phyloP scores from a whole-genome alignment of 2,888 invertebrate species.

The Leistus spinibarbis region DNA sequence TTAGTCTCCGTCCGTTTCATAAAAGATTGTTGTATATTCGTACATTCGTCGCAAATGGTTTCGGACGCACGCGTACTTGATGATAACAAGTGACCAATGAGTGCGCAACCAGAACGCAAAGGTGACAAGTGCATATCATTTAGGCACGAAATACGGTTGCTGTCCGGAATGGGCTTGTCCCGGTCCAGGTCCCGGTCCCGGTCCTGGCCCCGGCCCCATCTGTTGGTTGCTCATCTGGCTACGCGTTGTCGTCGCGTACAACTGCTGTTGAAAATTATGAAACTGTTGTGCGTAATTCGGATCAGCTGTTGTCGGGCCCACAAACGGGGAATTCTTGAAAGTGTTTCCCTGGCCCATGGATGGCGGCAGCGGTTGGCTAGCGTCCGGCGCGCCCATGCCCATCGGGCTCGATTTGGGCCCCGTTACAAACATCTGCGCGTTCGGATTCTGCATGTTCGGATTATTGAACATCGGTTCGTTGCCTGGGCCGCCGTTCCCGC shows the following conservation, averaged over 20 bases:
- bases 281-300: conserved; percentile 94
- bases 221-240: conserved; percentile 61
- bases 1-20: too few species aligned
- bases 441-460: conserved; percentile 56
- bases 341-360: conserved; percentile 74
- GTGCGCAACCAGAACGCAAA: too few species aligned
- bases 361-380: conserved; percentile 77
- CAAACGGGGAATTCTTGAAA: conserved; percentile 80
- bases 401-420: conserved; percentile 65
- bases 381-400: conserved; percentile 64
- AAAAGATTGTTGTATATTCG: too few species aligned
- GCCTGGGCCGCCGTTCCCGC: conserved; percentile 50
- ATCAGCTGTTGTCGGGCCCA: conserved; percentile 84
- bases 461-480: conserved; percentile 54
- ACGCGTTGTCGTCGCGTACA: conserved; percentile 85
- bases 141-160: conserved; percentile 58
- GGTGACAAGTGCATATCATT: conserved; percentile 49
- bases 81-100: too few species aligned
- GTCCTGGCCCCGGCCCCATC: conserved; percentile 49
- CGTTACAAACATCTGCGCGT: conserved; percentile 65
- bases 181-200: conserved; percentile 58
- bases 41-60: too few species aligned
- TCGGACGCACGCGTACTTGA: too few species aligned
- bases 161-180: conserved; percentile 57
- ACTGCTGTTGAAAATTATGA: conserved; percentile 93